Evolutionary conservation across 2,797 vertebrate species (phyloP).

Genomic region (Clarias platycephalus): DNA sequence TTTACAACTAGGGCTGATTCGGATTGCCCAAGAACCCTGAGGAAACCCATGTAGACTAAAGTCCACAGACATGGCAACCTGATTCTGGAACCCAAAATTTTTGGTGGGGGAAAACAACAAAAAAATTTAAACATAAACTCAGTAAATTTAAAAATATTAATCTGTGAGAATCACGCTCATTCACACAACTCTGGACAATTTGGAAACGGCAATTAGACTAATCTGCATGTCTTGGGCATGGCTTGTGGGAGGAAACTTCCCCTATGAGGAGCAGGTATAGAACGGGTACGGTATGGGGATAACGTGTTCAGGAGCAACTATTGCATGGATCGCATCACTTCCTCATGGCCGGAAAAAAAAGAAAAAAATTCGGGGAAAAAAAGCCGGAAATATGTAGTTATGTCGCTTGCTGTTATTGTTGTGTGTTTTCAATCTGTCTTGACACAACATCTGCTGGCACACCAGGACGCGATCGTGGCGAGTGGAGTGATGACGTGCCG

Average conservation of each 20-base stretch:
- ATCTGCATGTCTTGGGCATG: no score
- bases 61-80: background rate
- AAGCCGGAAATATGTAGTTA: conserved; percentile 18
- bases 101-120: background rate
- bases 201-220: no score
- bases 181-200: no score
- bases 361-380: conserved; percentile 20
- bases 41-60: background rate
- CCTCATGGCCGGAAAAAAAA: background rate
- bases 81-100: background rate
- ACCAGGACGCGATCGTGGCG: background rate
- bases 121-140: background rate
- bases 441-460: conserved; percentile 11
- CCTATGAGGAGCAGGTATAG: background rate
- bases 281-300: no score
- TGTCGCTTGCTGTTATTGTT: conserved; percentile 34
- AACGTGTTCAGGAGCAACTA: conserved; percentile 28
- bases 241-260: background rate
- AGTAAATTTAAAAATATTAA: background rate
- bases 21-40: background rate
- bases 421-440: conserved; percentile 9
- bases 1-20: background rate
- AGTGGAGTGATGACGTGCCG: background rate
- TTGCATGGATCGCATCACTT: conserved; percentile 33
- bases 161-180: background rate